A percentile compares a stretch with the other conserved stretches of the same genome.
Evolutionary conservation across 2,797 vertebrate genomes (phyloP).

Genomic region (Cyprinodon diabolis): DNA sequence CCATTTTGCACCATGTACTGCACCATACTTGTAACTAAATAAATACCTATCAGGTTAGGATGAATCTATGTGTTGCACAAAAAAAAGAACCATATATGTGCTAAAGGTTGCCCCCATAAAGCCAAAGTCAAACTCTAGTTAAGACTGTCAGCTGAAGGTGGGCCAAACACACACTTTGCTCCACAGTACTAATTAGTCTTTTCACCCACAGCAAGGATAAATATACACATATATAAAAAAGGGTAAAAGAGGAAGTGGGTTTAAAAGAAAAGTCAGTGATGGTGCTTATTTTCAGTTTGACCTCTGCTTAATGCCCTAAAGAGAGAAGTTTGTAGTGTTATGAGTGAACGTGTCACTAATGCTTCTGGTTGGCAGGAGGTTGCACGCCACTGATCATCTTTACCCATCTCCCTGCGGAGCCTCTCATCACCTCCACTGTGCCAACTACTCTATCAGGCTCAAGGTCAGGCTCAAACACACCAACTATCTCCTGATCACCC

Average conservation of each 20-base stretch:
- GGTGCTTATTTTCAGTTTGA: slow-evolving; percentile 77
- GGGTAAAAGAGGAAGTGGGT: slow-evolving; percentile 24
- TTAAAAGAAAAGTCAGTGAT: slow-evolving; percentile 30
- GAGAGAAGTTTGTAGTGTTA: slow-evolving; percentile 52
- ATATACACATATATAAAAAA: slow-evolving; percentile 62
- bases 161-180: slow-evolving; percentile 52
- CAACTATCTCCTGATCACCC: slow-evolving; percentile 46
- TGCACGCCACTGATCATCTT: slow-evolving; percentile 75
- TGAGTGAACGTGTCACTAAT: slow-evolving; percentile 27
- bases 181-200: slow-evolving; percentile 65
- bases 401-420: slow-evolving; percentile 74
- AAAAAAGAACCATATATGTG: slow-evolving; percentile 13
- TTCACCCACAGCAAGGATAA: slow-evolving; percentile 68
- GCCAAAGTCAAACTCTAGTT: slow-evolving; percentile 72
- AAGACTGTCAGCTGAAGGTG: slow-evolving; percentile 68
- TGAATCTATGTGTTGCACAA: background rate
- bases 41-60: slow-evolving; percentile 14
- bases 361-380: slow-evolving; percentile 68
- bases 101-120: slow-evolving; percentile 40
- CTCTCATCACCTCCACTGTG: slow-evolving; percentile 73
- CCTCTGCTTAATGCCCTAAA: slow-evolving; percentile 73
- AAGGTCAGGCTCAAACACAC: slow-evolving; percentile 68
- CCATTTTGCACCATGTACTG: background rate
- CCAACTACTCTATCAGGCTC: slow-evolving; percentile 80
- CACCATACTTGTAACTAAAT: slow-evolving; percentile 15